These are phyloP conservation scores for Zeus faber DNA, from an alignment of 2,113 vertebrate species.

Conservation along the genomic window DNA sequence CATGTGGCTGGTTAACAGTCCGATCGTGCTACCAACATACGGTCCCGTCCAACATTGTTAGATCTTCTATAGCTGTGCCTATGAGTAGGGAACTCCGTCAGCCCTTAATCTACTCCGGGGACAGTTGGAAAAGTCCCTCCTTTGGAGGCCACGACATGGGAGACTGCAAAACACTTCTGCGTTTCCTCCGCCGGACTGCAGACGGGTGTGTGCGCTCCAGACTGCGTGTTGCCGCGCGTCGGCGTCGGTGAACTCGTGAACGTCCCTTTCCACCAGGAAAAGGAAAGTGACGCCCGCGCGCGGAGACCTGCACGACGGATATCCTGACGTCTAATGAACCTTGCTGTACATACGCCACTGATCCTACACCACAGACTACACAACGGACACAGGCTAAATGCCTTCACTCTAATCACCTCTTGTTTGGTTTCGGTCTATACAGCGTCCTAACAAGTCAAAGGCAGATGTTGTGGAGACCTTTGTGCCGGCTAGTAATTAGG, in stretches of 20 bases:
- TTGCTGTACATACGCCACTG: conserved; percentile 14
- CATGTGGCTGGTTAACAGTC: not conserved
- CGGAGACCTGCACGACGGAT: conserved; percentile 32
- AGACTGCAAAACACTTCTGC: conserved; percentile 53
- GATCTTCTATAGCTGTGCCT: not conserved
- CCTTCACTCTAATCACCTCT: conserved; percentile 30
- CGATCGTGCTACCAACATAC: too few relatives aligned
- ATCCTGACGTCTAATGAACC: conserved; percentile 44
- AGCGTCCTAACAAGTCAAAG: conserved; percentile 16
- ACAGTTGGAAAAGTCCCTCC: conserved; percentile 31
- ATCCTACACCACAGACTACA: conserved; percentile 15
- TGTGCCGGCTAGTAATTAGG: conserved; percentile 43
- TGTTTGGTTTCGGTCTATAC: conserved; percentile 38
- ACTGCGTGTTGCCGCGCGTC: conserved; percentile 1
- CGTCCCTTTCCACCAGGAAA: conserved; percentile 49
- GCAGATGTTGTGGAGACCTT: conserved; percentile 34
- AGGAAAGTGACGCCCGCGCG: conserved; percentile 57
- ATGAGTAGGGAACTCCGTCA: conserved; percentile 11
- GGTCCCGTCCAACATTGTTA: not conserved
- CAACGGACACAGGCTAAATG: conserved; percentile 19
- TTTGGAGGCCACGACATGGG: conserved; percentile 55
- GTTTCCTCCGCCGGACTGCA: conserved; percentile 51
- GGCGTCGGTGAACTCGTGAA: conserved; percentile 42
- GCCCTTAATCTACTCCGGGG: conserved; percentile 5
- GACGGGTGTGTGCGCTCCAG: conserved; percentile 11